Evolutionary conservation across 2,113 vertebrate species (phyloP).

Genomic region (Lagenorhynchus albirostris): DNA sequence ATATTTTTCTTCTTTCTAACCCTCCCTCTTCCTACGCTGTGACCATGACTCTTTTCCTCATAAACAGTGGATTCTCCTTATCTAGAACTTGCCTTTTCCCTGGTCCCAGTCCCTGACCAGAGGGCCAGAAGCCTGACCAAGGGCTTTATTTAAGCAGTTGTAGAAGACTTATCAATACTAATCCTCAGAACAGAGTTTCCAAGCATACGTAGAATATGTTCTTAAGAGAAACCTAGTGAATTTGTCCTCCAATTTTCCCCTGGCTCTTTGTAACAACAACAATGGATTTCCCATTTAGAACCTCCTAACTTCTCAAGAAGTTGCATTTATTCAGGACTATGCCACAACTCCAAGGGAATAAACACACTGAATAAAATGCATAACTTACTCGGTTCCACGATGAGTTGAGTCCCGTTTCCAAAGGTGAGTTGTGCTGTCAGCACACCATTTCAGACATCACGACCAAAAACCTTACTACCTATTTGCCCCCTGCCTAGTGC

Average conservation of each 20-base stretch:
- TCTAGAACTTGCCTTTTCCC: background rate
- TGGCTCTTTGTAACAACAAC: background rate
- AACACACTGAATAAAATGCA: background rate
- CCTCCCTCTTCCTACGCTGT: background rate
- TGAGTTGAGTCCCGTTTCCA: background rate
- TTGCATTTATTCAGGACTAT: background rate
- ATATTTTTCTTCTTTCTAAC: background rate
- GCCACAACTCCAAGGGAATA: background rate
- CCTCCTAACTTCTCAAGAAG: background rate
- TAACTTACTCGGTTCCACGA: conserved; percentile 41
- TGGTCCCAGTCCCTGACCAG: background rate
- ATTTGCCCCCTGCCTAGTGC: background rate
- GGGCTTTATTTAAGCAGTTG: background rate
- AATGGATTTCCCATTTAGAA: background rate
- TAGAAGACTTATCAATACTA: background rate
- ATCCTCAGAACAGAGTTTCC: background rate
- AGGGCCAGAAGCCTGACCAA: background rate
- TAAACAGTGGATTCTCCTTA: background rate
- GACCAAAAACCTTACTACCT: background rate
- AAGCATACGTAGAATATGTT: background rate
- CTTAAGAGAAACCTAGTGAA: background rate
- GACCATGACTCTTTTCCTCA: background rate
- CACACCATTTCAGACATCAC: background rate
- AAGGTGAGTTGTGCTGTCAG: background rate
- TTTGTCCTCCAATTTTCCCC: background rate